Evolutionary conservation across 2,113 vertebrate species (phyloP), one percentile per base, ranked within the genome.

Genomic region (Mormyrus iriodes): DNA sequence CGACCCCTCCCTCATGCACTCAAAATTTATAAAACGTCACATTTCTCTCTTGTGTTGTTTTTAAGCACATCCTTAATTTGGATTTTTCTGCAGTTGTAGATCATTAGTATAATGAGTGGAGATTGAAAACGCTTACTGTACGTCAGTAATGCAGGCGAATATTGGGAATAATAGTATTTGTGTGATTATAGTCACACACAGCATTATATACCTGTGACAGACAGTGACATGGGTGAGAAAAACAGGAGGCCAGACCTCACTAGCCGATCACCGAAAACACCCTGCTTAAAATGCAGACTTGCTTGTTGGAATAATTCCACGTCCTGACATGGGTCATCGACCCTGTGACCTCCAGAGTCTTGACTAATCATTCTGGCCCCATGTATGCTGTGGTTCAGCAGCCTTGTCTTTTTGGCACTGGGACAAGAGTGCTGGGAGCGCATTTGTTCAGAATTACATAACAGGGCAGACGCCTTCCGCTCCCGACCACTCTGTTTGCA

Each of bases 311-410:
- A 73, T 48, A 79, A 49, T 69, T 24, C 5, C n/a, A 44, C 44
- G 4, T 51, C 46, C 8, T 39, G 88, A 55, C 76, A 55, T 46
- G 73, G 42, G 31, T 88, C n/a, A 51, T 55, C n/a, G 52, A 84
- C 52, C 73, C 73, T 12, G 76, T 58, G 76, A 89, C 49, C 88
- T 42, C 76, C n/a, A 4, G 51, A 83, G 88, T 46, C 76, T 39
- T 55, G 51, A 35, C 73, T 89, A 83, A 89, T 58, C 65, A 55
- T 27, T 89, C 88, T 89, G 73, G 31, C 13, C 9, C 73, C 42
- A 46, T 79, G 7, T 13, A 42, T 17, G 12, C n/a, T 76, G 69
- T n/a, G 31, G n/a, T 88, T 35, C 17, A 48, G 27, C 49, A 39
- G 69, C 31, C 27, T 51, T 44, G 65, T 52, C 88, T 88, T 19